phyloP scores from a whole-genome alignment of 1,140 invertebrate genomes.

The Amphibalanus amphitrite region DNA sequence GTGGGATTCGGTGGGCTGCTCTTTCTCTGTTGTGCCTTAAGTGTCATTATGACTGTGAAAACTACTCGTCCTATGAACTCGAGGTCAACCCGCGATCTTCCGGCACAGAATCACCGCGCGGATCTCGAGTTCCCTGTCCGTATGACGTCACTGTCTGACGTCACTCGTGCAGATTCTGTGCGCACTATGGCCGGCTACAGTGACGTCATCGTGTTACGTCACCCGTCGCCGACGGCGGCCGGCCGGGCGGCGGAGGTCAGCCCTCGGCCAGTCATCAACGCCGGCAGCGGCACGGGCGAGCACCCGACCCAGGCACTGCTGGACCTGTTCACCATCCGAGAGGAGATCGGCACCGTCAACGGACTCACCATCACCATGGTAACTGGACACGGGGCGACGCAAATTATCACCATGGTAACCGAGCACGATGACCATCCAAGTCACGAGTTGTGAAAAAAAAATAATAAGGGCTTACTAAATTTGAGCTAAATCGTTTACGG shows the following conservation, averaged over 20 bases:
- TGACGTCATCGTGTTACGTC: constrained; percentile 83
- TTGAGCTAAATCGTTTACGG: constrained; percentile 5
- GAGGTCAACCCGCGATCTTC: background rate
- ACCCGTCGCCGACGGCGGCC: constrained; percentile 84
- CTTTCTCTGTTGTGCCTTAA: no score
- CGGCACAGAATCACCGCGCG: background rate
- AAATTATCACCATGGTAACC: constrained; percentile 1
- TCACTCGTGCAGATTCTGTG: constrained; percentile 58
- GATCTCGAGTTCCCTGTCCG: background rate
- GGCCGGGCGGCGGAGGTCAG: constrained; percentile 62
- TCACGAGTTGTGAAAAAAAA: constrained; percentile 4
- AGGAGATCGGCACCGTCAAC: constrained; percentile 97
- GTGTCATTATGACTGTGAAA: no score
- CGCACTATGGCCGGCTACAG: constrained; percentile 68
- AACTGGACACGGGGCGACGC: no score
- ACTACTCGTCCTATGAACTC: background rate
- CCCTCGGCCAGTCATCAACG: constrained; percentile 86
- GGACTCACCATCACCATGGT: constrained; percentile 76
- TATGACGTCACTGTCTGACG: constrained; percentile 10
- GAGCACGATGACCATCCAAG: constrained; percentile 3
- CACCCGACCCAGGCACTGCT: constrained; percentile 96
- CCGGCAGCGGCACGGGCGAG: constrained; percentile 93
- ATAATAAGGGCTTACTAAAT: constrained; percentile 10
- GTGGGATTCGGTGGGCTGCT: no score
- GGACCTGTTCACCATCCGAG: constrained; percentile 94